phyloP scores from a whole-genome alignment of 2,113 vertebrate species.

The Pteropus alecto region DNA sequence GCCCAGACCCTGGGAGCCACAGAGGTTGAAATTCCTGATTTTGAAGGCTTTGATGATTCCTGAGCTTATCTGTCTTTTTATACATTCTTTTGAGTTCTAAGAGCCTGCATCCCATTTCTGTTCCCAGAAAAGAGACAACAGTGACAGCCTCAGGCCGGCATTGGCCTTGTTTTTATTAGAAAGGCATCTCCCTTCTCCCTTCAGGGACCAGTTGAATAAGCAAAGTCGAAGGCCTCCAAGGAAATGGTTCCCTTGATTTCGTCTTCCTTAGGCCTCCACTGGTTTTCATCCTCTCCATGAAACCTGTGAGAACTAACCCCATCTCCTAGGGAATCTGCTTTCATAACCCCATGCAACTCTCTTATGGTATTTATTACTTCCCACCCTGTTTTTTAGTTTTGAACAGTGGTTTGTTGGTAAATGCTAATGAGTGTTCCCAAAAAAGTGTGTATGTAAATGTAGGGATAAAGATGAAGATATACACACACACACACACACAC shows the following conservation, averaged over 20 bases:
- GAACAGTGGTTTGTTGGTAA: neutral
- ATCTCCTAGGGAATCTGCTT: neutral
- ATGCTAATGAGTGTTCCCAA: neutral
- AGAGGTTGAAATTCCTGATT: neutral
- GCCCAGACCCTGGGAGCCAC: neutral
- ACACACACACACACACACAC: neutral
- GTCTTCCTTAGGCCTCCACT: neutral
- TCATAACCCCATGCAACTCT: neutral
- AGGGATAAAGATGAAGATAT: neutral
- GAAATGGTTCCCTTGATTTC: neutral
- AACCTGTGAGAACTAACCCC: rapidly evolving
- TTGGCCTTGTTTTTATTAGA: neutral
- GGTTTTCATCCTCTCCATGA: neutral
- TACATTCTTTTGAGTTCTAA: neutral
- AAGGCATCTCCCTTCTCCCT: neutral
- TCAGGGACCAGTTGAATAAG: neutral
- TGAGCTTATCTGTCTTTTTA: neutral
- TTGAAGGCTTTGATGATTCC: neutral
- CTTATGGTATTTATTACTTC: neutral
- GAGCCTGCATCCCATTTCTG: neutral
- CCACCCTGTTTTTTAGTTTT: neutral
- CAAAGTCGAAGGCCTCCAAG: neutral
- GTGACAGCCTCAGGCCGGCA: neutral
- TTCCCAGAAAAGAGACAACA: neutral
- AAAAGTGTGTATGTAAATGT: neutral